Evolutionary conservation across 2,888 invertebrate genomes (phyloP), one percentile per base, ranked within the genome.

Genomic region (Acanthosepion pharaonis): DNA sequence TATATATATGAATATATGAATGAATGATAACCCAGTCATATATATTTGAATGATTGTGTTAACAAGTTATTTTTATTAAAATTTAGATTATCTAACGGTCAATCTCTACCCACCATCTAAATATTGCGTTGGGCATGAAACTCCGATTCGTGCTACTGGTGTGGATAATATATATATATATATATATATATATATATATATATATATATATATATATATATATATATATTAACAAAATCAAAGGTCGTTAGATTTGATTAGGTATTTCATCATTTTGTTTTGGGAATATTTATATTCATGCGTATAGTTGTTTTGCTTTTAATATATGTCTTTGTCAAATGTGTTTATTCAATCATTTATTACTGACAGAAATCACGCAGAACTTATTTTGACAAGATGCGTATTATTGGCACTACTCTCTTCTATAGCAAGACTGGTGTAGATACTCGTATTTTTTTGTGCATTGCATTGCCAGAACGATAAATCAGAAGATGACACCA

Each of bases 401-500:
- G 78, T 78, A 78, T 78, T n/a, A 78, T 28, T 78, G 78, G n/a
- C 33, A 11, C 78, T 33, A 33, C 78, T 78, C 11, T 33, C 9
- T n/a, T 78, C 78, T 78, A 78, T 11, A 78, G n/a, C 11, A 33
- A 78, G n/a, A 15, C 11, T 33, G 78, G 15, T 15, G n/a, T 78
- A n/a, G n/a, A 78, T 9, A 78, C 5, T 9, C 2, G 28, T 28
- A 8, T 78, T 4, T 78, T 78, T 78, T 78, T 78, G 28, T n/a
- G n/a, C 78, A 78, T n/a, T 78, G 78, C 78, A n/a, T 78, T 78
- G 78, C n/a, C 78, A n/a, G 78, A n/a, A 78, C n/a, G n/a, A 78
- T 78, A 78, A 78, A 78, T 78, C 78, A 78, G n/a, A 78, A 78
- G 78, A 78, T n/a, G n/a, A 78, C 78, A n/a, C 78, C 78, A 78